Conservation (phyloP, 1,140 invertebrate species). For the Kradibia gibbosae region DNA sequence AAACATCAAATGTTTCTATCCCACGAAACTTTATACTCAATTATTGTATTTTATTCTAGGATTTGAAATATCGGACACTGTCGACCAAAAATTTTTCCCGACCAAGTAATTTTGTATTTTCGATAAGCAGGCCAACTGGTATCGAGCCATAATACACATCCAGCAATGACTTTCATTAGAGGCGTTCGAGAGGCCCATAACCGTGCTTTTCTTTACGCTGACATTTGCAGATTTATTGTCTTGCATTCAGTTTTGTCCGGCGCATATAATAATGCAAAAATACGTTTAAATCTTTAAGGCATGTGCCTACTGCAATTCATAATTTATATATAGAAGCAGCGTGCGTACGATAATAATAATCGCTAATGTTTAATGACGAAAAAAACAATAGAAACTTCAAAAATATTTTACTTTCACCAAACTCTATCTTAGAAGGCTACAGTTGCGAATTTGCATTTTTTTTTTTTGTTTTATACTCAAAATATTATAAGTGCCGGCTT, state of each 20-base stretch:
- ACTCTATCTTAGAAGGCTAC: neutral
- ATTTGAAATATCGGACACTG: neutral
- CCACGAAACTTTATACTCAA: neutral
- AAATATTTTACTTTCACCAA: conserved; percentile 3
- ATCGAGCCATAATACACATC: neutral
- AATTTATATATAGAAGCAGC: neutral
- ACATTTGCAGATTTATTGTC: neutral
- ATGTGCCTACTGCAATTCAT: neutral
- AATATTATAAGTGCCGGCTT: neutral
- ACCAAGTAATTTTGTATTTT: conserved; percentile 17
- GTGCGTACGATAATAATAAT: neutral
- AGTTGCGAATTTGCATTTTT: neutral
- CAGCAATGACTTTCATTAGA: neutral
- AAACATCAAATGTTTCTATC: neutral
- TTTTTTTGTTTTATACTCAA: too few relatives aligned
- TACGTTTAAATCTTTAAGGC: neutral
- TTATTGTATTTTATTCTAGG: conserved; percentile 11
- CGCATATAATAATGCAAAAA: neutral
- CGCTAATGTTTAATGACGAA: neutral
- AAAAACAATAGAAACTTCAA: neutral
- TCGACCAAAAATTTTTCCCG: conserved; percentile 1
- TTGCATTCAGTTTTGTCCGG: neutral
- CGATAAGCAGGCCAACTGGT: neutral
- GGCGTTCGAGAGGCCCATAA: neutral
- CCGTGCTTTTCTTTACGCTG: too few relatives aligned